Evolutionary conservation across 2,888 invertebrate genomes (phyloP), one percentile per base, ranked within the genome.

Genomic region (Phasia obesa): DNA sequence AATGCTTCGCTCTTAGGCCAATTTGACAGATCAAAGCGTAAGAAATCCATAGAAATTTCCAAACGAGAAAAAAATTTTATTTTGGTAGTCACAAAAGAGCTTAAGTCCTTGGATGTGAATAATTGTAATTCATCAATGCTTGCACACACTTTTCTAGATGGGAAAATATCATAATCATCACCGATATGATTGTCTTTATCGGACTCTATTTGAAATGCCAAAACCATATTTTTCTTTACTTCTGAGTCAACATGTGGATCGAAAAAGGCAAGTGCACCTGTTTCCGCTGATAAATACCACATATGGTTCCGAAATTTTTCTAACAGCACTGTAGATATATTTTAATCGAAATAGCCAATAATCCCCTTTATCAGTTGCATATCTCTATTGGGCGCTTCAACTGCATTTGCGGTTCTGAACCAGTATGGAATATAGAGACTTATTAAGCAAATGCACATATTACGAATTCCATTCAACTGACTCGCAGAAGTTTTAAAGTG

Each of bases 301-400:
- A 21, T 21, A 23, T 21, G 21, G 11, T 51, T 21, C 11, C 21
- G 4, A 13, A 38, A 5, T 38, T 38, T 4, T 38, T 7, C 11
- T 11, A 38, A 38, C 7, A 38, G 13, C 13, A 13, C 2, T 7
- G 13, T 38, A 13, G 38, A 38, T 38, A 38, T 38, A 2, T 38
- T 11, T 38, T 7, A 13, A 25, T 53, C 53, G 25, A n/a, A 25
- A 25, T 53, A 53, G 25, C 15, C 7, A 25, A 25, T 25, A 53
- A 53, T 53, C 53, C 25, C 15, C 25, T 25, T 53, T 25, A 53
- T 25, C 13, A 53, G 25, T 9, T 38, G 38, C 13, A 38, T 13
- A 38, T 38, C 38, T 7, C 13, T 38, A 38, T 38, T 25, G 25
- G 25, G 53, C 15, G 53, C 53, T 53, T 53, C 53, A 25, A 53